Evolutionary conservation across 2,888 invertebrate genomes (phyloP).

Genomic region (Drosophila barbarae): DNA sequence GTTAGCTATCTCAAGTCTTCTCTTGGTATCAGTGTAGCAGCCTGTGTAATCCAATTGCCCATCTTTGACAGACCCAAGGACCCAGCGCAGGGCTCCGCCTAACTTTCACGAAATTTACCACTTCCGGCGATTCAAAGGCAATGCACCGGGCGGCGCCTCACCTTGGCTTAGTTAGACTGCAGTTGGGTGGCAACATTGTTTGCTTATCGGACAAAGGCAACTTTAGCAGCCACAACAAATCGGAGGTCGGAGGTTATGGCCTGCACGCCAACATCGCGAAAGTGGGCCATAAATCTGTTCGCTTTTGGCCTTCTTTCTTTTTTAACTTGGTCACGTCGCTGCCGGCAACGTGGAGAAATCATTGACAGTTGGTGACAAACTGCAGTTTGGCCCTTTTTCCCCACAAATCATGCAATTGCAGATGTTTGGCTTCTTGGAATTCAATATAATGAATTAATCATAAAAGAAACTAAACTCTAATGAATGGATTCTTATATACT

Average conservation of each 20-base stretch:
- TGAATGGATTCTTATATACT: background rate
- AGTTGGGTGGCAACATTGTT: conserved; percentile 42
- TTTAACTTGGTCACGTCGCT: conserved; percentile 17
- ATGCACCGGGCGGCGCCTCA: conserved; percentile 19
- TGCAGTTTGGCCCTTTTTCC: conserved; percentile 16
- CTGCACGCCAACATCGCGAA: conserved; percentile 51
- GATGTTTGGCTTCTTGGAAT: background rate
- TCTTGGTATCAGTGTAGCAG: background rate
- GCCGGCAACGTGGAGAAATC: conserved; percentile 3
- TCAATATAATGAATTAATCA: background rate
- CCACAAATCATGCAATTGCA: conserved; percentile 22
- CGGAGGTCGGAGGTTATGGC: conserved; percentile 43
- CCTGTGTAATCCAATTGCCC: background rate
- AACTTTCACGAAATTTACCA: conserved; percentile 8
- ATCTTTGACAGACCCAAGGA: background rate
- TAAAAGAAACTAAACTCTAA: background rate
- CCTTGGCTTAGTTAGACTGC: conserved; percentile 38
- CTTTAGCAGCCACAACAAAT: conserved; percentile 65
- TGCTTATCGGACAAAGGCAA: conserved; percentile 57
- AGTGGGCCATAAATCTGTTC: conserved; percentile 55
- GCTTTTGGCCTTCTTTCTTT: conserved; percentile 36
- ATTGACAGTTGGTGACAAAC: conserved; percentile 28
- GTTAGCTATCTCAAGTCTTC: background rate
- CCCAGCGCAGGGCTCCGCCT: conserved; percentile 1
- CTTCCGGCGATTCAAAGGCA: conserved; percentile 29